Conservation (phyloP, 2,888 invertebrate genomes). For the Masnerella sp. region DNA sequence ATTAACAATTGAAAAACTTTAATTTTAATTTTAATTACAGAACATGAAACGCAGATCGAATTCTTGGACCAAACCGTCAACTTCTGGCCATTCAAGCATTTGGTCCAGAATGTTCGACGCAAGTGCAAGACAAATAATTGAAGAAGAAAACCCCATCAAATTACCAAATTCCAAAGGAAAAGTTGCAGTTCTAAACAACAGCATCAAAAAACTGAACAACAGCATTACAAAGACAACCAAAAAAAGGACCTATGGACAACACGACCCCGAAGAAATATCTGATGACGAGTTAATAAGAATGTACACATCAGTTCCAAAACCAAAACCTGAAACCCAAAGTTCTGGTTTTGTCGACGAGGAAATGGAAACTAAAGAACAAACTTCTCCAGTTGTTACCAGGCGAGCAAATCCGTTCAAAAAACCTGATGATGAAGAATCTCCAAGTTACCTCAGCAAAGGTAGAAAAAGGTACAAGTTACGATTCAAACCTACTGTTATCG, state of each 20-base stretch:
- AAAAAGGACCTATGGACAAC: conserved; percentile 62
- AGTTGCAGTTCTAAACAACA: conserved; percentile 73
- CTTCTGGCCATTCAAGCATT: conserved; percentile 76
- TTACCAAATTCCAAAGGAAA: conserved; percentile 69
- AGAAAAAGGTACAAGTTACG: conserved; percentile 64
- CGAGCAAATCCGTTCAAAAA: conserved; percentile 64
- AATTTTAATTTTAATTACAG: conserved; percentile 57
- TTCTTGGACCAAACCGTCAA: conserved; percentile 62
- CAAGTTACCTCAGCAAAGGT: conserved; percentile 68
- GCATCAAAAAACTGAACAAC: conserved; percentile 59
- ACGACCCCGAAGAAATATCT: conserved; percentile 33
- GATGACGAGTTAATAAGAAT: conserved; percentile 59
- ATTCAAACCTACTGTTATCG: conserved; percentile 70
- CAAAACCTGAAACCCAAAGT: conserved; percentile 21
- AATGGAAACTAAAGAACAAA: conserved; percentile 23
- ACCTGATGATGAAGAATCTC: conserved; percentile 65
- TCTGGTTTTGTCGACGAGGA: conserved; percentile 25
- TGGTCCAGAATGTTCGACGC: conserved; percentile 74
- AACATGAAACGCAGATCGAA: conserved; percentile 59
- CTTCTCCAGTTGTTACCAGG: conserved; percentile 14
- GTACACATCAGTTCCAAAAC: conserved; percentile 54
- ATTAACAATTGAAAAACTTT: background rate
- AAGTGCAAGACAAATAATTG: conserved; percentile 61
- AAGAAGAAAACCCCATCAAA: conserved; percentile 32
- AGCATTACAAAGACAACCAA: conserved; percentile 54